phyloP scores from a whole-genome alignment of 2,888 invertebrate genomes.

The Lepidocyrtoides sp. region DNA sequence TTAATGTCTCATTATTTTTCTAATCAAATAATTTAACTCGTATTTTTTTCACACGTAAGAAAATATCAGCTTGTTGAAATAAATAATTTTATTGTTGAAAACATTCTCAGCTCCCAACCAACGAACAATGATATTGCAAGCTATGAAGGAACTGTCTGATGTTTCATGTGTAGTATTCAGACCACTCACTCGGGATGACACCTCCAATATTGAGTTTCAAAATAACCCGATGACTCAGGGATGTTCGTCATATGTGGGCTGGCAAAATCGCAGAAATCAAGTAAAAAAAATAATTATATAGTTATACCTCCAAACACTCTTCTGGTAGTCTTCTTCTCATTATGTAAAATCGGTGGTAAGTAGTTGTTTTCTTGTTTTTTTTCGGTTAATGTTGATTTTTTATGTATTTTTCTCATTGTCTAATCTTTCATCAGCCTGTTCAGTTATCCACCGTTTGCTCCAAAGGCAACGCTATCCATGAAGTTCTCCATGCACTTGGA shows the following conservation, averaged over 20 bases:
- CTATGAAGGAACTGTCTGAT: slow-evolving; percentile 65
- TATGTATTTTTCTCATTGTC: neutral
- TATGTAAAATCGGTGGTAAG: neutral
- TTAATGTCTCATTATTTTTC: neutral
- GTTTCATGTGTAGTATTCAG: slow-evolving; percentile 76
- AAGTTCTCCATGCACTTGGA: slow-evolving; percentile 76
- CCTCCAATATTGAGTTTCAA: slow-evolving; percentile 69
- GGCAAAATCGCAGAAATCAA: slow-evolving; percentile 80
- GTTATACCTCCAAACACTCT: too few species aligned
- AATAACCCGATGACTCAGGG: slow-evolving; percentile 77
- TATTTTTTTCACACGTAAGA: too few species aligned
- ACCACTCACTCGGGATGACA: slow-evolving; percentile 62
- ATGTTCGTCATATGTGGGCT: slow-evolving; percentile 79
- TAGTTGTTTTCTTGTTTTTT: neutral
- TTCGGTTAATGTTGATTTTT: neutral
- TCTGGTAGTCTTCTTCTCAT: neutral
- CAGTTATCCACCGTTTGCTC: slow-evolving; percentile 73
- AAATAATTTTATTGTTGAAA: too few species aligned
- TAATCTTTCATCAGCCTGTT: slow-evolving; percentile 57
- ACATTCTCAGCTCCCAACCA: slow-evolving; percentile 77
- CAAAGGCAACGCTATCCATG: slow-evolving; percentile 77
- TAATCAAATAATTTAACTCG: too few species aligned
- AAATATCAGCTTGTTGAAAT: too few species aligned
- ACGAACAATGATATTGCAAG: slow-evolving; percentile 47
- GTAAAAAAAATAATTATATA: slow-evolving; percentile 19